A percentile compares a stretch with the other conserved stretches of the same genome.
These are phyloP conservation scores for Sesamia inferens DNA, from an alignment of 2,888 invertebrate species.

Conservation along the genomic window DNA sequence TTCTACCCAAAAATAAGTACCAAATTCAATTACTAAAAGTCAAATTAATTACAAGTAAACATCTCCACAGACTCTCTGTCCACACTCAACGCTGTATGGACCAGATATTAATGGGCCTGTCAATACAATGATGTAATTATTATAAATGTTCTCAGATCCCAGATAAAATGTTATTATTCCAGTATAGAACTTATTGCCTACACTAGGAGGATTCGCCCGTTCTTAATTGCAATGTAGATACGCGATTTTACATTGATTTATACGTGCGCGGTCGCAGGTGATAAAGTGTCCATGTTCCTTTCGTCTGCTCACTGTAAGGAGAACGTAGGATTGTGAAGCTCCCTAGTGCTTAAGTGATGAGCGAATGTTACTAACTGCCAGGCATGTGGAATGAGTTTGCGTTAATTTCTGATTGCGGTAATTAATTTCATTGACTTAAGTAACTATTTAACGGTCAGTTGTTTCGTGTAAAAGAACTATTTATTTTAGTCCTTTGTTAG, in stretches of 20 bases:
- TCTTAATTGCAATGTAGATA: conserved; percentile 79
- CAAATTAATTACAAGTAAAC: conserved; percentile 24
- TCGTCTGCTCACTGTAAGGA: conserved; percentile 73
- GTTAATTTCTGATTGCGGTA: conserved; percentile 29
- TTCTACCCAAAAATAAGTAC: not conserved
- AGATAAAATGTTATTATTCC: conserved; percentile 84
- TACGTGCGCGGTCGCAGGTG: conserved; percentile 65
- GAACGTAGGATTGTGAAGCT: conserved; percentile 33
- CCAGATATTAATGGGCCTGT: conserved; percentile 85
- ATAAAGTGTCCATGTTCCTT: conserved; percentile 73
- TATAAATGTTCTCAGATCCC: conserved; percentile 83
- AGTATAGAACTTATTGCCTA: conserved; percentile 75
- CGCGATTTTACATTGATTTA: conserved; percentile 66
- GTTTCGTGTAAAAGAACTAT: conserved; percentile 12
- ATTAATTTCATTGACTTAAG: conserved; percentile 36
- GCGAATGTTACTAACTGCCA: conserved; percentile 34
- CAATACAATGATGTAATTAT: conserved; percentile 87
- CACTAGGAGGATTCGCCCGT: conserved; percentile 74
- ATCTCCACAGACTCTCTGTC: conserved; percentile 39
- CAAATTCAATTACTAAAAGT: conserved; percentile 20
- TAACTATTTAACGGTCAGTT: conserved; percentile 28
- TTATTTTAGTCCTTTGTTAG: conserved; percentile 5
- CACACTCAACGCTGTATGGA: conserved; percentile 62
- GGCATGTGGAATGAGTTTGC: conserved; percentile 39
- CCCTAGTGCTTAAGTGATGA: conserved; percentile 55